Evolutionary conservation across 2,113 vertebrate species (phyloP), one percentile per base, ranked within the genome.

Genomic region (Oreotrochilus melanogaster): DNA sequence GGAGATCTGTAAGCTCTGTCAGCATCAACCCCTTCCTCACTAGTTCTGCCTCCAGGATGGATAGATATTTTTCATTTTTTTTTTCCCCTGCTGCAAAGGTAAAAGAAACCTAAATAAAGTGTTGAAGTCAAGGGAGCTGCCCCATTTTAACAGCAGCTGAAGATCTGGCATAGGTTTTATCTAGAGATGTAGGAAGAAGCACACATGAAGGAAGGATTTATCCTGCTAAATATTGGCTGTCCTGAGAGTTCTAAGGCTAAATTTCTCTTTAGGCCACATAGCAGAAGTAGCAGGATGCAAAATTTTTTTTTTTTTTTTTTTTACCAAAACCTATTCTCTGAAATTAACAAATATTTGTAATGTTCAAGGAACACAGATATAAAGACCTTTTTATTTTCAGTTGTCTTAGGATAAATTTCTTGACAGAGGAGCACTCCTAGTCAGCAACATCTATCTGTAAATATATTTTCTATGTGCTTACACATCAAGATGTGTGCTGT

Each of bases 121-220:
- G 19, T 57, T 86, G 66, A 90, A 86, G n/a, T 88, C 28, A 39
- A 6, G 96, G 67, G 78, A 84, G 57, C 64, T 65, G n/a, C 1
- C 13, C 88, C 88, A 88, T 24, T 27, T 66, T 80, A 83, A 62
- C 58, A 88, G 71, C 43, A 88, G 67, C 83, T 90, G 69, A 95
- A 93, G 58, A 39, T 53, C 69, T 83, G 78, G 67, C 45, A 18
- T 43, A 57, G 67, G 14, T 80, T 83, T 74, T 75, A 67, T 37
- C n/a, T 90, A 42, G 43, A 95, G 90, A 81, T 67, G 24, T 6
- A 39, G 39, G 39, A 88, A 60, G 66, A 43, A 60, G 16, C 22
- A 15, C n/a, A 37, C 9, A 8, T 23, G 31, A 82, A 74, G 31
- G 54, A 10, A 75, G 45, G 48, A 86, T 42, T 84, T 70, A 13